A percentile compares a stretch with the other conserved stretches of the same genome.
Evolutionary conservation across 2,888 invertebrate genomes (phyloP).

Genomic region (Anthoptus insignis): DNA sequence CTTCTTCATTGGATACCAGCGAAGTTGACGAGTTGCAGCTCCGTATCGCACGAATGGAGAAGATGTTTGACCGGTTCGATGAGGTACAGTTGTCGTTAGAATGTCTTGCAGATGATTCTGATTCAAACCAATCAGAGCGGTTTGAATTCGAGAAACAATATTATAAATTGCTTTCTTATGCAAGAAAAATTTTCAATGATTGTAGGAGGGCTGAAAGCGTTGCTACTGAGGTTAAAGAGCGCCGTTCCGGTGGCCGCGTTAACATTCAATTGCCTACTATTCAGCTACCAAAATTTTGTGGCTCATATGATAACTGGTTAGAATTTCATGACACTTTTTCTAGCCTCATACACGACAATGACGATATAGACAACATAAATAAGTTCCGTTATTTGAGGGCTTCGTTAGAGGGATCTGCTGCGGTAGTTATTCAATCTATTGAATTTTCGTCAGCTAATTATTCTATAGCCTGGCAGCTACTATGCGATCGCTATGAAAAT

Average conservation of each 20-base stretch:
- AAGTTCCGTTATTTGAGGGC: conserved; percentile 49
- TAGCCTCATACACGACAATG: conserved; percentile 48
- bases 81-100: conserved; percentile 1
- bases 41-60: not conserved
- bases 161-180: not conserved
- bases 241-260: not conserved
- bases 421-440: conserved; percentile 46
- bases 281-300: conserved; percentile 46
- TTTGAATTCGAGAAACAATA: not conserved
- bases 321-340: conserved; percentile 41
- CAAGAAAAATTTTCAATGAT: not conserved
- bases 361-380: conserved; percentile 48
- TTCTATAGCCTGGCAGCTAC: conserved; percentile 46
- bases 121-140: not conserved
- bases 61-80: not conserved
- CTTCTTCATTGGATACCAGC: conserved; percentile 14
- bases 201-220: not conserved
- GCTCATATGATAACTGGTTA: conserved; percentile 47
- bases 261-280: conserved; percentile 47
- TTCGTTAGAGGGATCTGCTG: conserved; percentile 47
- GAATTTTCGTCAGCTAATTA: conserved; percentile 46
- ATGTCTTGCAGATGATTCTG: not conserved
- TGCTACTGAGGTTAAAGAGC: not conserved
- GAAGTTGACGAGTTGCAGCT: conserved; percentile 1
- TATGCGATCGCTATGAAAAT: conserved; percentile 50